Base-by-base conservation (phyloP, 2,113 vertebrate genomes). In the Scartelaos histophorus region DNA sequence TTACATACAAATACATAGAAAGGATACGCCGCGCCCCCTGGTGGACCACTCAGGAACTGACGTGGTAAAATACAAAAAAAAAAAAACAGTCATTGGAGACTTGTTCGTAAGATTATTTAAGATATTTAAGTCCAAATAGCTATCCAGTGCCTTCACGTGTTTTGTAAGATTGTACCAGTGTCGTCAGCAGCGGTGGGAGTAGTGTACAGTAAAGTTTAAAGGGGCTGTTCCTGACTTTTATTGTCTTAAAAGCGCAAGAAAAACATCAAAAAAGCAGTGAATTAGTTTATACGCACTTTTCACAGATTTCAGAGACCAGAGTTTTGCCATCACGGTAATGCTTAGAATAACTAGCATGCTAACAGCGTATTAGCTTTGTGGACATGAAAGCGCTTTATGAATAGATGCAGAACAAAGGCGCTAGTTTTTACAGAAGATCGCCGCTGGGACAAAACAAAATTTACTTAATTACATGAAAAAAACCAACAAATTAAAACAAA, bases 1-100 rank as follows among this genome's bases (percentile, higher is more conserved):
- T 76, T 47, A 75, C 70, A 69, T 64, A 68, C 35, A 56, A 69
- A 74, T 35, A 29, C 69, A 70, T 66, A 66, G 74, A 43, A 49
- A 19, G 29, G 34, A 22, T 43, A 21, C 4, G 61, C 5, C 7
- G 17, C 54, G 65, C 66, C 35, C 56, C n/a, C n/a, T 12, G 12
- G 34, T n/a, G 34, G 61, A 43, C 61, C 61, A 12, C 17, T 3
- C 34, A 5, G 61, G 61, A 21, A 43, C 29, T 5, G 34, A 43
- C 61, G n/a, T 12, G 17, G 61, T n/a, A 43, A 64, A 64, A 38
- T 19, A n/a, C 17, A 17, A 43, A 38, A 0, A 43, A 43, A 10
- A 1, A 7, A 10, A 43, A 43, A 43, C 0, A 43, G 61, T 62
- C 25, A 5, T 24, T 60, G 21, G 24, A 60, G 13, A 60, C 4